Evolutionary conservation across 2,113 vertebrate species (phyloP), one percentile per base, ranked within the genome.

Genomic region (Tinamus guttatus): DNA sequence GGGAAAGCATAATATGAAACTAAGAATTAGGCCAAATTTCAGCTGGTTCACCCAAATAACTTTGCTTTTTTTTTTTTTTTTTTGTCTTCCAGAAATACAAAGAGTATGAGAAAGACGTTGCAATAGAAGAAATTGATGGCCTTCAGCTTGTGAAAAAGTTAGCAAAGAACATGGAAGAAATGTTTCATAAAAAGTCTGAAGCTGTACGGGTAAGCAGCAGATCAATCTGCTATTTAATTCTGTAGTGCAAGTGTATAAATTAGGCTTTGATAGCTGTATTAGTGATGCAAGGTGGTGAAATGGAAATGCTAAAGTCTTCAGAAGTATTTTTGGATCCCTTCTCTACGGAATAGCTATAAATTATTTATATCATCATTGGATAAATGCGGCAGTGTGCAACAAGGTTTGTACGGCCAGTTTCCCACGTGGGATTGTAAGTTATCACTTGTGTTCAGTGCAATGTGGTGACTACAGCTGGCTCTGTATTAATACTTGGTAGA

Each of bases 141-240:
- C 98, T 99, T 89, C 98, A 98, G 27, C 98, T 99, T 90, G 99
- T 99, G 71, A 99, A 99, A 95, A 99, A 98, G 88, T 97, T 99
- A 96, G 99, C 99, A 51, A 98, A 99, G 94, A 98, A 99, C 97
- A 99, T 99, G 99, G 99, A 99, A 96, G 99, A 99, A 97, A 99
- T 99, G 99, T 99, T 99, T 97, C 98, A 99, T 94, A 99, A 99
- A 97, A 99, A 99, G 93, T 98, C 99, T 17, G 98, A 99, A 94
- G 99, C 99, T 0, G 99, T 99, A 54, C 97, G 99, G 98, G 99
- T 99, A 97, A 90, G 99, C 97, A 41, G 34, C 36, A 81, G 54
- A 84, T 67, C n/a, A 81, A 28, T 65, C 64, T 83, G 24, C 32
- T 79, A 28, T 81, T 88, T 77, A 27, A 22, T 93, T 75, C 64